Conservation (phyloP, 64 coral and sea anemone species). For the Actinia tenebrosa region DNA sequence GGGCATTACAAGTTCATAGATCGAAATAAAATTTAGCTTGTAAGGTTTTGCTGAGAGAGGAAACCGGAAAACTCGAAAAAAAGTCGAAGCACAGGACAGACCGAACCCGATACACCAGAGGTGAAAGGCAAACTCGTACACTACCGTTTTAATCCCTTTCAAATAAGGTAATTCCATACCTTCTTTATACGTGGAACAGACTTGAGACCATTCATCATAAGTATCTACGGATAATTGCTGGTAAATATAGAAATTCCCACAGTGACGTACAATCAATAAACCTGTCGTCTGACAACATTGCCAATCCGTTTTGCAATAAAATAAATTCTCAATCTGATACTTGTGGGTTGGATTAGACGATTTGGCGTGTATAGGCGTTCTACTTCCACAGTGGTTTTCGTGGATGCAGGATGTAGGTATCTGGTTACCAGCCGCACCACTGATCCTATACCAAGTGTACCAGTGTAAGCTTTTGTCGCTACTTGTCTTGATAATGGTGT, state of each 20-base stretch:
- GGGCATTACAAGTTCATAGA: no score
- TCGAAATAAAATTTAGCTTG: no score
- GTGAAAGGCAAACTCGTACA: no score
- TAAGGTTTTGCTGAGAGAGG: no score
- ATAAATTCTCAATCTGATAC: background rate
- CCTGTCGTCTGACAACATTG: background rate
- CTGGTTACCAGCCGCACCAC: conserved; percentile 3
- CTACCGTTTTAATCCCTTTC: no score
- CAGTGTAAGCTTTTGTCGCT: background rate
- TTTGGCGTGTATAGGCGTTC: background rate
- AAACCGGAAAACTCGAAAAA: no score
- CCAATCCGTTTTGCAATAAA: background rate
- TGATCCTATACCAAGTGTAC: conserved; percentile 13
- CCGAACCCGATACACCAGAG: no score
- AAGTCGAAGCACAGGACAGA: no score
- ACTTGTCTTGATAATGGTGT: background rate
- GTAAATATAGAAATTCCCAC: conserved; percentile 2
- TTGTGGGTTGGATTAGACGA: background rate
- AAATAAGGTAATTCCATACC: background rate
- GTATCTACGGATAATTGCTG: background rate
- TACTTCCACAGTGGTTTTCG: background rate
- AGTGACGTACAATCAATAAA: background rate
- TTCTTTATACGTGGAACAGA: conserved; percentile 17
- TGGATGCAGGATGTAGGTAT: background rate
- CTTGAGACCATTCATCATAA: background rate